phyloP scores from a whole-genome alignment of 2,888 invertebrate genomes.

The Girardia tigrina region DNA sequence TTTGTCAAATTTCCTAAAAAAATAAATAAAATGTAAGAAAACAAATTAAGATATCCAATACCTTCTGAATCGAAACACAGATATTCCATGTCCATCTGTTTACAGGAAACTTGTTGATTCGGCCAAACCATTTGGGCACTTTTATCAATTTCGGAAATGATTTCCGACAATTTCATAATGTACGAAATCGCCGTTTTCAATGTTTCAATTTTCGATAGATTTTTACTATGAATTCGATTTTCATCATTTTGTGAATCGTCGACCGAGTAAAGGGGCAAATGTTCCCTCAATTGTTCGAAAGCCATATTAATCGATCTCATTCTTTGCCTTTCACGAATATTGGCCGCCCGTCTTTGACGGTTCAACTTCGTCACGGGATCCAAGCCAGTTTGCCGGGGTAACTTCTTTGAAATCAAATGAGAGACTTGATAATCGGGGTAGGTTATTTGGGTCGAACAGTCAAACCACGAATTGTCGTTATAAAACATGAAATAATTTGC shows the following conservation, averaged over 20 bases:
- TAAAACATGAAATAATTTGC: not conserved
- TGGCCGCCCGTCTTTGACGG: not conserved
- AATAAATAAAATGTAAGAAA: not conserved
- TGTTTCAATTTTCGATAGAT: slow-evolving; percentile 10
- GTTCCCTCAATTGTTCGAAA: not conserved
- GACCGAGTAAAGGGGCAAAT: not conserved
- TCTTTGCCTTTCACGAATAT: slow-evolving; percentile 11
- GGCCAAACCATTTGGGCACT: slow-evolving; percentile 8
- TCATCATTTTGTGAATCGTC: slow-evolving; percentile 12
- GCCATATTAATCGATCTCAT: not conserved
- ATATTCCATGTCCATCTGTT: slow-evolving; percentile 6
- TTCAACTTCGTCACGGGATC: not conserved
- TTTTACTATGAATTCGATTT: slow-evolving; percentile 4
- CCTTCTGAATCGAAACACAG: not conserved
- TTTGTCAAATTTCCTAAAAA: slow-evolving; percentile 11
- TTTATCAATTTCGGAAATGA: slow-evolving; percentile 20
- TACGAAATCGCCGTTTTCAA: slow-evolving; percentile 1
- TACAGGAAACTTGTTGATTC: not conserved
- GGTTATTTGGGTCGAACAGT: not conserved
- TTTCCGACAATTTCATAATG: slow-evolving; percentile 7
- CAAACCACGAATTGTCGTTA: not conserved
- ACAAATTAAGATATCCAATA: not conserved
- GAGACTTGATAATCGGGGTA: not conserved
- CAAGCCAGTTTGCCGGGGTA: slow-evolving; percentile 13
- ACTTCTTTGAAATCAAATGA: not conserved